Percentiles rank a stretch among this genome's conserved stretches.
Evolutionary conservation across 2,888 invertebrate genomes (phyloP).

Genomic region (Caenorhabditis sinica): DNA sequence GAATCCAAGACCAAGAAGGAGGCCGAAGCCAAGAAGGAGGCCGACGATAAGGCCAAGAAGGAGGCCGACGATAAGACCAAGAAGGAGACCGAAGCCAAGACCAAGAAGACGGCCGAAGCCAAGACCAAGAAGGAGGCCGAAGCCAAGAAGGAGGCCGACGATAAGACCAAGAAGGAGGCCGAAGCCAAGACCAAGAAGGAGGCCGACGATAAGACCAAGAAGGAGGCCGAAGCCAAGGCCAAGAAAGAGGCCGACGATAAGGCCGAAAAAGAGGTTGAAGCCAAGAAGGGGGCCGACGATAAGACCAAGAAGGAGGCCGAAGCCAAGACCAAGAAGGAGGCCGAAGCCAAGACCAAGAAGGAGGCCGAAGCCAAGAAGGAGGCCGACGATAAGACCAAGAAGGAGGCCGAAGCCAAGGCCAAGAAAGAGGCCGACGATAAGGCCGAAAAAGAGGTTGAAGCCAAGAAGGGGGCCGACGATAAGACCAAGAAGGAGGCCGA

Average conservation of each 20-base stretch:
- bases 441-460: conserved; percentile 37
- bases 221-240: conserved; percentile 30
- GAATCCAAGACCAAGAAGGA: conserved; percentile 41
- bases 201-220: conserved; percentile 32
- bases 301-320: conserved; percentile 18
- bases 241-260: conserved; percentile 49
- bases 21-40: conserved; percentile 13
- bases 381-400: conserved; percentile 36
- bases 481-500: conserved; percentile 46
- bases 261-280: conserved; percentile 17
- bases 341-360: conserved; percentile 51
- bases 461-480: conserved; percentile 37
- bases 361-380: conserved; percentile 39
- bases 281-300: conserved; percentile 26
- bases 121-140: conserved; percentile 41
- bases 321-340: conserved; percentile 35
- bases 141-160: conserved; percentile 54
- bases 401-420: conserved; percentile 11
- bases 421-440: conserved; percentile 46
- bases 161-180: conserved; percentile 31
- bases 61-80: conserved; percentile 24
- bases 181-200: conserved; percentile 23
- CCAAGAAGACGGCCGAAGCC: conserved; percentile 52
- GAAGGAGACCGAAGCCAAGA: conserved; percentile 29
- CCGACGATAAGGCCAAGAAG: conserved; percentile 45